phyloP scores from a whole-genome alignment of 2,113 vertebrate genomes.

The Rallus limicola region DNA sequence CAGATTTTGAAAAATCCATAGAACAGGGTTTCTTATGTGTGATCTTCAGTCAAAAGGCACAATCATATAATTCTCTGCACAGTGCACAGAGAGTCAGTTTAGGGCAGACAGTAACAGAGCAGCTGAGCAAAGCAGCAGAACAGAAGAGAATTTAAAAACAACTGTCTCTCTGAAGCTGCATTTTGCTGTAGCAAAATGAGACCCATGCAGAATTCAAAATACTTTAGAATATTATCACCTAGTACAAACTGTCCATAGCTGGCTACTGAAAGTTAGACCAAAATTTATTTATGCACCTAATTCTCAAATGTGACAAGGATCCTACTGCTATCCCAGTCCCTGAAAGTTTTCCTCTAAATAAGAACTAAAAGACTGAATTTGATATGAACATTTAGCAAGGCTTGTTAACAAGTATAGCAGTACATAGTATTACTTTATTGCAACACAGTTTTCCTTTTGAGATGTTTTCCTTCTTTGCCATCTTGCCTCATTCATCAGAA shows the following conservation, averaged over 20 bases:
- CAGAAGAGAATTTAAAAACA: neutral
- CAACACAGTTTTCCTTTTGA: neutral
- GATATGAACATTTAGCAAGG: neutral
- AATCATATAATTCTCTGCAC: neutral
- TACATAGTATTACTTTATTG: neutral
- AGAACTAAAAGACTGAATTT: neutral
- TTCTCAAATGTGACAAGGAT: neutral
- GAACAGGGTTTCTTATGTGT: neutral
- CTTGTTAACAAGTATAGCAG: neutral
- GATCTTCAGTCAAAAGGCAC: neutral
- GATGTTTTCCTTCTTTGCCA: neutral
- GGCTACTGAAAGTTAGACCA: neutral
- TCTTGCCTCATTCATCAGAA: neutral
- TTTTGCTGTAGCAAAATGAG: neutral
- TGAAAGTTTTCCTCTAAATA: neutral
- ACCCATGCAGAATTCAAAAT: conserved; percentile 1
- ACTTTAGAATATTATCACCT: neutral
- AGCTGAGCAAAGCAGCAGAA: neutral
- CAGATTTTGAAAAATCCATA: neutral
- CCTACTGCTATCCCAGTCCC: neutral
- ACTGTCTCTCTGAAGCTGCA: neutral
- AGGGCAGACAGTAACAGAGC: neutral
- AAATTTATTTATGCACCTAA: neutral
- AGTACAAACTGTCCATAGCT: neutral
- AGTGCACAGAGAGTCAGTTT: neutral